Conservation (phyloP, 2,888 invertebrate species). For the Tortrix viridana region DNA sequence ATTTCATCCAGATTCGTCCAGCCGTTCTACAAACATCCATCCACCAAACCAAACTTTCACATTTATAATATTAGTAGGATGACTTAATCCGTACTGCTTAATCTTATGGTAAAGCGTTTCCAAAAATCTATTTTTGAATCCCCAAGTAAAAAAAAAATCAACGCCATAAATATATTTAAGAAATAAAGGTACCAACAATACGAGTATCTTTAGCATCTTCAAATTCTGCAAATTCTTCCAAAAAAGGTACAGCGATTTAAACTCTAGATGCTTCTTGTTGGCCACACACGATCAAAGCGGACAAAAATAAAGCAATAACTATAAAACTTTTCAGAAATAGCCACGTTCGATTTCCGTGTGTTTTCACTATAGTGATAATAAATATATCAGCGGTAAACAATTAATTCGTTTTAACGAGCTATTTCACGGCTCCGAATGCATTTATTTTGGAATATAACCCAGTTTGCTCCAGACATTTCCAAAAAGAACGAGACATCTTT, state of each 20-base stretch:
- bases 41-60: too few species aligned
- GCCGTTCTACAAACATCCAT: too few species aligned
- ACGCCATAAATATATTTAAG: too few species aligned
- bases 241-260: too few species aligned
- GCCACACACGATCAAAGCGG: slow-evolving; percentile 78
- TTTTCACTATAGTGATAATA: slow-evolving; percentile 71
- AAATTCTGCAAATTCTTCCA: background rate
- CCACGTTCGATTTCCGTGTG: slow-evolving; percentile 64
- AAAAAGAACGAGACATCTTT: slow-evolving; percentile 24
- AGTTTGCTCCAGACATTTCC: slow-evolving; percentile 34
- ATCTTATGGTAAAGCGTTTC: too few species aligned
- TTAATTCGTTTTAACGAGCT: slow-evolving; percentile 59
- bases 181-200: too few species aligned
- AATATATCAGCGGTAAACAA: slow-evolving; percentile 73
- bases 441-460: slow-evolving; percentile 51
- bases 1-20: too few species aligned
- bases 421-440: slow-evolving; percentile 56
- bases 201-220: background rate
- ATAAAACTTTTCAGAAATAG: slow-evolving; percentile 75
- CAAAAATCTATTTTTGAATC: too few species aligned
- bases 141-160: too few species aligned
- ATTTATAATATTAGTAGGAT: too few species aligned
- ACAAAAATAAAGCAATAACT: slow-evolving; percentile 59
- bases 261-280: too few species aligned
- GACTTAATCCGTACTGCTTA: too few species aligned